phyloP scores from a whole-genome alignment of 2,888 invertebrate species.

The Nematopogon swammerdamellus region DNA sequence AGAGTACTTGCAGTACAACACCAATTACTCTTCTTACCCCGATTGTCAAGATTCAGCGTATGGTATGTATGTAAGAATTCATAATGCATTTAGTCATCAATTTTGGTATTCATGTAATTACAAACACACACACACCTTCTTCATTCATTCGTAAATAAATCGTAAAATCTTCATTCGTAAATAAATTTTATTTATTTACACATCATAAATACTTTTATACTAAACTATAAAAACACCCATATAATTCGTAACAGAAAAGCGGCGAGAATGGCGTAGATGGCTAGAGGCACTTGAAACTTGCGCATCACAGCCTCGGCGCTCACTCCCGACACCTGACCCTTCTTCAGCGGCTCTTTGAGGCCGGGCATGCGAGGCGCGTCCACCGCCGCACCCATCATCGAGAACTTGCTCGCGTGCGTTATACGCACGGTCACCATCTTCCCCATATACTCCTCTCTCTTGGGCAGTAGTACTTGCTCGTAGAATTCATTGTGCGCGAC shows the following conservation, averaged over 20 bases:
- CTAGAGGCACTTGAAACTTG: slow-evolving; percentile 19
- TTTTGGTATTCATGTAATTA: no score
- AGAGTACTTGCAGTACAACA: no score
- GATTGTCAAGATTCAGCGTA: no score
- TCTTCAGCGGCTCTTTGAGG: slow-evolving; percentile 48
- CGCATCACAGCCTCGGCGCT: slow-evolving; percentile 13
- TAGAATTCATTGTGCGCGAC: slow-evolving; percentile 96
- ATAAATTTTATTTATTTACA: no score
- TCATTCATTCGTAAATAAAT: no score
- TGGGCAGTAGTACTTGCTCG: slow-evolving; percentile 87
- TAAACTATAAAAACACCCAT: slow-evolving; percentile 25
- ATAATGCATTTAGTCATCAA: no score
- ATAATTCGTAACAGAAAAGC: slow-evolving; percentile 39
- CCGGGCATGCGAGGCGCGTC: slow-evolving; percentile 54
- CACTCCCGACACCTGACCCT: slow-evolving; percentile 56
- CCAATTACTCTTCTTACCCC: no score
- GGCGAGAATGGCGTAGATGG: slow-evolving; percentile 24
- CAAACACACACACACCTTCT: no score
- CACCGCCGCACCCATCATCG: slow-evolving; percentile 70
- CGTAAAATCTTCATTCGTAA: no score
- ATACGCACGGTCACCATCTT: slow-evolving; percentile 79
- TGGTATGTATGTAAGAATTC: no score
- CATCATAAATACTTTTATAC: no score
- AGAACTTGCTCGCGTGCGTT: slow-evolving; percentile 66
- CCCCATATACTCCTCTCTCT: slow-evolving; percentile 74